These are phyloP conservation scores for Trichonephila inaurata DNA, from an alignment of 1,140 invertebrate species.

Conservation along the genomic window DNA sequence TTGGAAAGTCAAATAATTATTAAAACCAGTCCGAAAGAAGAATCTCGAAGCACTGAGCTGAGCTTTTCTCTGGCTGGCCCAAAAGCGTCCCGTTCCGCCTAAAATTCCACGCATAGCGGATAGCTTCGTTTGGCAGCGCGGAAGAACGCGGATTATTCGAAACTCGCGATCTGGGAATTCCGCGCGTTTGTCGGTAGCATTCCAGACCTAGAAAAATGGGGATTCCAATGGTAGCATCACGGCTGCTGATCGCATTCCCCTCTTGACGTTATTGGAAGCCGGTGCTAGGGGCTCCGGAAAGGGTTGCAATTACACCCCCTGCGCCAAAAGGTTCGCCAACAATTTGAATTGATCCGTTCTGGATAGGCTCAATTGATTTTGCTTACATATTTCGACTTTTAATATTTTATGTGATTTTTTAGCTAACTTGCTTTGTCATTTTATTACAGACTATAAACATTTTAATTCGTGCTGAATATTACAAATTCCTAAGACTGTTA, in stretches of 20 bases:
- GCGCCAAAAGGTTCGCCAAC: constrained; percentile 32
- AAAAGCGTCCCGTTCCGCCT: constrained; percentile 44
- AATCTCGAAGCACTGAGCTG: background rate
- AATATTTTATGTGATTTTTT: too few species aligned
- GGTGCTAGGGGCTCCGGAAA: constrained; percentile 61
- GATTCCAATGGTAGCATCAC: constrained; percentile 75
- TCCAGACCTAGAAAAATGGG: constrained; percentile 73
- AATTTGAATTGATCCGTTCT: constrained; percentile 30
- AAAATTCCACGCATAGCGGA: constrained; percentile 69
- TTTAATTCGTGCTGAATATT: too few species aligned
- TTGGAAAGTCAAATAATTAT: constrained; percentile 73
- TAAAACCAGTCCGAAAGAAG: constrained; percentile 70
- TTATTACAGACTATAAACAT: too few species aligned
- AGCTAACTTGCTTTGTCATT: too few species aligned
- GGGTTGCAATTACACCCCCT: constrained; percentile 55
- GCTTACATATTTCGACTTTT: background rate
- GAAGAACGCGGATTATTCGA: constrained; percentile 73
- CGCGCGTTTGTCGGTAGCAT: constrained; percentile 74
- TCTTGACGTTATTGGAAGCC: constrained; percentile 75
- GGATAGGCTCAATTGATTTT: background rate
- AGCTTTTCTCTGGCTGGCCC: background rate
- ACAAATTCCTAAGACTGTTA: too few species aligned
- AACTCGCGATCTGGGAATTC: constrained; percentile 75
- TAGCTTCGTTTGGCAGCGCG: constrained; percentile 58
- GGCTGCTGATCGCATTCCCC: constrained; percentile 73